These are phyloP conservation scores for Chloroceryle inda DNA, from an alignment of 2,797 vertebrate genomes.

Conservation along the genomic window DNA sequence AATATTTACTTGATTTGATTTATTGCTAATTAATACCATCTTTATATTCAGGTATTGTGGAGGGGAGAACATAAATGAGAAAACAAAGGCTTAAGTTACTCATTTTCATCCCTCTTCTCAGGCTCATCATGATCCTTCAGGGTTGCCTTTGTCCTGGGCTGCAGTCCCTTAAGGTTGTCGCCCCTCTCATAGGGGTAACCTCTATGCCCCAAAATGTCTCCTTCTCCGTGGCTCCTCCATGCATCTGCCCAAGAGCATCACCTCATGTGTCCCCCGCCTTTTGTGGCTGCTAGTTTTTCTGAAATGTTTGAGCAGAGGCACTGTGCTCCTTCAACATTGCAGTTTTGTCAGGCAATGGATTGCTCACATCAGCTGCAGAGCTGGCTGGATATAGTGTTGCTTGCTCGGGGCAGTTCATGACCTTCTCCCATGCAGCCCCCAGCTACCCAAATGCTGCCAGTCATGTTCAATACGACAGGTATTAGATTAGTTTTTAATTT, in stretches of 20 bases:
- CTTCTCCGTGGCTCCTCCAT: neutral
- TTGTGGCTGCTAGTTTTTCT: neutral
- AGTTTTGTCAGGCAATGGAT: neutral
- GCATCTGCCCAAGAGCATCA: neutral
- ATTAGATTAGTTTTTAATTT: neutral
- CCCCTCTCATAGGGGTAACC: neutral
- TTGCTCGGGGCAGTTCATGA: neutral
- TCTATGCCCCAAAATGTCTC: neutral
- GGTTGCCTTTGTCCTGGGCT: neutral
- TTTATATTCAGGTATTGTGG: neutral
- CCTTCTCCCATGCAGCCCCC: neutral
- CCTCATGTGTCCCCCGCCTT: neutral
- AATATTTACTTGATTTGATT: neutral
- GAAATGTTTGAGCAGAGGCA: neutral
- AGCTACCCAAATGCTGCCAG: neutral
- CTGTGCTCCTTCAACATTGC: fast-evolving
- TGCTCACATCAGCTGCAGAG: neutral
- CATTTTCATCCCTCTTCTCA: neutral
- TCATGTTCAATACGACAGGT: neutral
- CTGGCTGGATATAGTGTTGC: neutral
- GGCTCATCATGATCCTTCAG: neutral
- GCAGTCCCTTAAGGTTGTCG: neutral
- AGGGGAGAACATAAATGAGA: neutral
- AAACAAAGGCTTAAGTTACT: neutral
- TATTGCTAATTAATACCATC: neutral